Conservation (phyloP, 2,113 vertebrate genomes). For the Acrocephalus kingi region DNA sequence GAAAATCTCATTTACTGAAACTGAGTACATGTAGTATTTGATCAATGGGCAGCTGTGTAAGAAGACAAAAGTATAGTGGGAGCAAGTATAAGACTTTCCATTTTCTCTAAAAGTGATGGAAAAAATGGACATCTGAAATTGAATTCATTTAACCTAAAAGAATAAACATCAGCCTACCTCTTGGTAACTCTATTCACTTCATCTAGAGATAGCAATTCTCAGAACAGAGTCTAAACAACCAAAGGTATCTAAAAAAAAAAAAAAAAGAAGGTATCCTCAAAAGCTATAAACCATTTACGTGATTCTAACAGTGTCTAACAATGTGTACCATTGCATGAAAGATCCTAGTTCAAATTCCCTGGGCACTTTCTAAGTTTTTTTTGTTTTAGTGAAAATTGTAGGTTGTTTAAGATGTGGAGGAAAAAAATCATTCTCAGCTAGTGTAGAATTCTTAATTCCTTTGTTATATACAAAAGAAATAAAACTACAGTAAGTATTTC, state of each 20-base stretch:
- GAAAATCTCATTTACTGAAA: not conserved
- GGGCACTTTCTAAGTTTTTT: not conserved
- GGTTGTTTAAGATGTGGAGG: not conserved
- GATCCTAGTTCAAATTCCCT: not conserved
- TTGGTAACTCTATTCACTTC: not conserved
- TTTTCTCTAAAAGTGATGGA: not conserved
- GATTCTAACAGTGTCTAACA: not conserved
- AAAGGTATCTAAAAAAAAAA: not conserved
- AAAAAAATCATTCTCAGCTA: not conserved
- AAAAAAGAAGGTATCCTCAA: not conserved
- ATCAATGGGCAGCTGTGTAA: not conserved
- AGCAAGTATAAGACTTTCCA: not conserved
- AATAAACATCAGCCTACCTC: not conserved
- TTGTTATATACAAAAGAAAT: not conserved
- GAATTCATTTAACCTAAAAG: not conserved
- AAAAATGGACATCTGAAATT: not conserved
- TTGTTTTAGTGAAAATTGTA: not conserved
- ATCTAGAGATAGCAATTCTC: not conserved
- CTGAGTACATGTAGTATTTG: not conserved
- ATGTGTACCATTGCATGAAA: not conserved
- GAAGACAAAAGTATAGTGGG: not conserved
- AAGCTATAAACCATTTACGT: not conserved
- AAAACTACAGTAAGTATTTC: not conserved
- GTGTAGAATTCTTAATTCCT: not conserved
- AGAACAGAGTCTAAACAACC: not conserved